These are phyloP conservation scores for Actinostola sp. DNA, from an alignment of 92 coral and sea anemone species.

Conservation along the genomic window DNA sequence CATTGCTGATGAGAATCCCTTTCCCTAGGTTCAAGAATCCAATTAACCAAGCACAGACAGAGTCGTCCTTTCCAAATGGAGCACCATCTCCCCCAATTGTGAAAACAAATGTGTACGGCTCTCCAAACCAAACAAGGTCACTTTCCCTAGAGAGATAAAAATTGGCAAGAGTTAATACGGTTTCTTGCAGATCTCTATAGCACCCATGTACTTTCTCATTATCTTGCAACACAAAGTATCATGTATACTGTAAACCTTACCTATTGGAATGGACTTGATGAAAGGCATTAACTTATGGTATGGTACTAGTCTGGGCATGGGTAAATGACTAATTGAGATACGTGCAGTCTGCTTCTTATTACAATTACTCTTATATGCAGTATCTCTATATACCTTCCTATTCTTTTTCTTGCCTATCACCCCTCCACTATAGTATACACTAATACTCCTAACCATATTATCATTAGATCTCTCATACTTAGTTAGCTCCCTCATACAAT, in stretches of 20 bases:
- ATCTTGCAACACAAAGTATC: constrained; percentile 41
- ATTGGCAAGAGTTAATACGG: too few relatives aligned
- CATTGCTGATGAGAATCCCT: constrained; percentile 39
- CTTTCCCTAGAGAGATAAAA: constrained; percentile 40
- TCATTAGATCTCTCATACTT: constrained; percentile 45
- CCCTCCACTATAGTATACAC: constrained; percentile 65
- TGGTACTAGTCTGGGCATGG: constrained; percentile 43
- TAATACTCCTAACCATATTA: constrained; percentile 61
- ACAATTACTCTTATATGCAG: constrained; percentile 23
- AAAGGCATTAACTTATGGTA: constrained; percentile 40
- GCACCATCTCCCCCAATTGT: constrained; percentile 64
- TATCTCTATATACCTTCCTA: constrained; percentile 40
- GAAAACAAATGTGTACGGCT: constrained; percentile 40
- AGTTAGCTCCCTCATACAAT: neutral
- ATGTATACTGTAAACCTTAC: constrained; percentile 35
- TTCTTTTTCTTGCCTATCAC: constrained; percentile 62
- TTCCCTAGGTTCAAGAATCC: constrained; percentile 27
- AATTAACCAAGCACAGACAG: constrained; percentile 54
- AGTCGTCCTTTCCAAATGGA: constrained; percentile 64
- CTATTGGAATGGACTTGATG: constrained; percentile 57
- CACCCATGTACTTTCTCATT: constrained; percentile 34
- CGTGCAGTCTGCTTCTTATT: constrained; percentile 37
- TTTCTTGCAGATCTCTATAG: constrained; percentile 30
- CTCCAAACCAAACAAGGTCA: constrained; percentile 42
- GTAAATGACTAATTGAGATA: constrained; percentile 34